These are phyloP conservation scores for Odontomachus brunneus DNA, from an alignment of 1,140 invertebrate genomes.

Conservation along the genomic window DNA sequence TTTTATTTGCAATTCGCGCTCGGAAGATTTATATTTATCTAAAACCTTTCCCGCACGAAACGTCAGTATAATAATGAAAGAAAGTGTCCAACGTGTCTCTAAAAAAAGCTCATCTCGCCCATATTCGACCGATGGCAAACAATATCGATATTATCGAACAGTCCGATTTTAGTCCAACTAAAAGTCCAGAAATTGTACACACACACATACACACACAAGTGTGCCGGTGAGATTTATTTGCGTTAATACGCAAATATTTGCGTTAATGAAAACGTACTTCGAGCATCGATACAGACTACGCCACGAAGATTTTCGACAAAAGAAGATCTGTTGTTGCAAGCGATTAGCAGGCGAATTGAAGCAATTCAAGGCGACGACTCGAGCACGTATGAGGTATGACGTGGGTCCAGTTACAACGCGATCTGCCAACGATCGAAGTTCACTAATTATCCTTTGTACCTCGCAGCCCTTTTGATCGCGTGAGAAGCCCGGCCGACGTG, in stretches of 20 bases:
- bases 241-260: conserved; percentile 25
- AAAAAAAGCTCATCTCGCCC: not conserved
- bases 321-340: not conserved
- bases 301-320: not conserved
- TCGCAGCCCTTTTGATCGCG: conserved; percentile 43
- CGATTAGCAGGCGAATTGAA: conserved; percentile 7
- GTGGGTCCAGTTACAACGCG: conserved; percentile 56
- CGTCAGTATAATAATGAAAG: too few species aligned
- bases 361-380: conserved; percentile 8
- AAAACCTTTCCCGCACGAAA: too few species aligned
- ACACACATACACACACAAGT: conserved; percentile 12
- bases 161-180: too few species aligned
- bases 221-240: not conserved
- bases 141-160: not conserved
- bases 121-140: not conserved
- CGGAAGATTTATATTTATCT: too few species aligned
- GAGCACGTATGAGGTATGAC: not conserved
- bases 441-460: conserved; percentile 58
- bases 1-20: too few species aligned
- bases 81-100: not conserved
- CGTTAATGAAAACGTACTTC: conserved; percentile 35
- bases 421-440: conserved; percentile 47
- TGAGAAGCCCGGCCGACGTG: conserved; percentile 12
- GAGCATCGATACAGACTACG: not conserved
- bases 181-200: not conserved